Base-by-base conservation (phyloP, 2,888 invertebrate species). In the Lymantria monacha region DNA sequence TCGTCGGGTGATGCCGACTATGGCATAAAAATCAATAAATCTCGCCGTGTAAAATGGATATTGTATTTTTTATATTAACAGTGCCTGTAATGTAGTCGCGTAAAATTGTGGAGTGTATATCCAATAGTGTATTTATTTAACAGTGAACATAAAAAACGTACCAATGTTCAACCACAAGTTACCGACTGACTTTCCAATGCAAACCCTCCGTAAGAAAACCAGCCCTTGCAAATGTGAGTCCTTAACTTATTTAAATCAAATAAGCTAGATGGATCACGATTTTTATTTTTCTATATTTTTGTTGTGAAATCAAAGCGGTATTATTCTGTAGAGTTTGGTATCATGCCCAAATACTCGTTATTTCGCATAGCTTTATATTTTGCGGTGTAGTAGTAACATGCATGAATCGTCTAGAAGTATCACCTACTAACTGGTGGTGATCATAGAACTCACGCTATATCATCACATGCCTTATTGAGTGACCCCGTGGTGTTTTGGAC, bases 221-320 rank as follows among this genome's bases (percentile, higher is more conserved):
- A 97, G 97, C 92, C 97, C 97, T 85, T 95, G 96, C 92, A 97
- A 97, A 94, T 97, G 97, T 97, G 93, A 97, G 97, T 96, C 70
- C 70, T 68, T 66, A 66, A 64, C 72, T 70, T 77, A 72, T 70
- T 65, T 72, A 73, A 70, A 62, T 74, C 64, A 67, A 68, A 61
- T 68, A 64, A 68, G 74, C 72, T 75, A 72, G 22, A 22, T 61
- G 22, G 60, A 64, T 61, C 66, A 67, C 56, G 59, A 66, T 65
- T 60, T 72, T 22, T 3, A 14, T 41, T 74, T 66, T 71, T 70
- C 55, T 66, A 69, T 59, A 69, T 59, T 63, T 67, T 70, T 69
- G 68, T 66, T 74, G 72, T 68, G 63, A 63, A 64, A 59, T 70
- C 76, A 77, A 74, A 79, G 76, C 73, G 77, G 74, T 82, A 71